Evolutionary conservation across 2,113 vertebrate species (phyloP), one percentile per base, ranked within the genome.

Genomic region (Sphyrna mokarran): DNA sequence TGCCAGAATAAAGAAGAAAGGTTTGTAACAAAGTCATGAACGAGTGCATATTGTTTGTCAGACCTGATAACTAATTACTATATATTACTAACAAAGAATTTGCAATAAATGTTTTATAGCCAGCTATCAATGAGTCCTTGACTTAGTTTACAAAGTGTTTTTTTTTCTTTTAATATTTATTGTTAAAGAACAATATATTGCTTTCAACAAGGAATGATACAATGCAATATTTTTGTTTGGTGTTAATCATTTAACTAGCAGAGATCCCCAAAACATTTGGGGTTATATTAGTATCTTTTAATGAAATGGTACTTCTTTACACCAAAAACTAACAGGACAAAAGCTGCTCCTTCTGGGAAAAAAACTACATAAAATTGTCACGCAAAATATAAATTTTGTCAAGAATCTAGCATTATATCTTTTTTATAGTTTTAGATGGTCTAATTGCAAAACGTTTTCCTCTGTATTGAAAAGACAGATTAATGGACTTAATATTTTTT

Each of bases 1-100:
- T 99, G 99, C 97, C 98, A 99, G 97, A 98, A 98, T 96, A 98
- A 98, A 97, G 98, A 99, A 96, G 99, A 99, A 96, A 98, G 99
- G 99, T 99, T 96, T 98, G 98, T 97, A 96, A 96, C 63, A 94
- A 33, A 14, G 37, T 85, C 1, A 1, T 89, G 94, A 95, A 8
- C 68, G 48, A 76, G 26, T 43, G 43, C 43, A 3, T 48, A 94
- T 95, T 72, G 68, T 95, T 95, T 95, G 29, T 70, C 69, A 54
- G 69, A 48, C 33, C 22, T 95, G 26, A 72, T 95, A 54, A 72
- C 23, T 95, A 37, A 95, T 48, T 95, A 70, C 68, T 94, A 9
- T 48, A 61, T 63, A 90, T 29, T 54, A 90, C 29, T 90, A 33
- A 63, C 87, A 43, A 95, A 43, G 14, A 40, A 26, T 54, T 54